phyloP scores from a whole-genome alignment of 2,797 vertebrate genomes.

The Amblyraja radiata region DNA sequence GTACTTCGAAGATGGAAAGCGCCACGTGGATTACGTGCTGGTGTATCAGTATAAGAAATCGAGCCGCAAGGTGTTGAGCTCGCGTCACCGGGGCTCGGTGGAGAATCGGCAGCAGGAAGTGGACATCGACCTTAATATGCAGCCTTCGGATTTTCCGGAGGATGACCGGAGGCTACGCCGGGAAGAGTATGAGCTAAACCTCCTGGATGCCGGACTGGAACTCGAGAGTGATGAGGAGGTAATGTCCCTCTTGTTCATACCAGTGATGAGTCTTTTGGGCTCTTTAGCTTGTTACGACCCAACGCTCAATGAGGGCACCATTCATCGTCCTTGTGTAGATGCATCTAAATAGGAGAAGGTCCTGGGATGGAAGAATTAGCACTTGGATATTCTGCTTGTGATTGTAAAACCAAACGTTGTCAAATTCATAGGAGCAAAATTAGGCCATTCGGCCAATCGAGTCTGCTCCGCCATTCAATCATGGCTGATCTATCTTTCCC shows the following conservation, averaged over 20 bases:
- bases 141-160: conserved; percentile 64
- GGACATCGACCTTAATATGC: background rate
- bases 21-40: conserved; percentile 83
- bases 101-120: background rate
- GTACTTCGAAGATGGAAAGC: conserved; percentile 76
- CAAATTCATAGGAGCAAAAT: too few relatives aligned
- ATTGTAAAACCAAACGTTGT: too few relatives aligned
- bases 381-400: background rate
- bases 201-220: conserved; percentile 80
- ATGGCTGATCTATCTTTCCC: too few relatives aligned
- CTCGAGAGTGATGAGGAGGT: conserved; percentile 84
- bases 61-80: conserved; percentile 44
- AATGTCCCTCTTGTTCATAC: conserved; percentile 41
- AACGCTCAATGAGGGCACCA: background rate
- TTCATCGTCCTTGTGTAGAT: background rate
- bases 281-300: background rate
- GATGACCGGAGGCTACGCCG: conserved; percentile 75
- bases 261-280: background rate
- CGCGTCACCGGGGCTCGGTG: background rate
- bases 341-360: background rate
- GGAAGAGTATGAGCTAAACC: conserved; percentile 85
- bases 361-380: too few relatives aligned
- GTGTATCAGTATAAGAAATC: conserved; percentile 79
- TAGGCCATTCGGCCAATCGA: too few relatives aligned
- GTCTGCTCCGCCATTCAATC: too few relatives aligned